Evolutionary conservation across 2,797 vertebrate genomes (phyloP), one percentile per base, ranked within the genome.

Genomic region (Tamandua tetradactyla): DNA sequence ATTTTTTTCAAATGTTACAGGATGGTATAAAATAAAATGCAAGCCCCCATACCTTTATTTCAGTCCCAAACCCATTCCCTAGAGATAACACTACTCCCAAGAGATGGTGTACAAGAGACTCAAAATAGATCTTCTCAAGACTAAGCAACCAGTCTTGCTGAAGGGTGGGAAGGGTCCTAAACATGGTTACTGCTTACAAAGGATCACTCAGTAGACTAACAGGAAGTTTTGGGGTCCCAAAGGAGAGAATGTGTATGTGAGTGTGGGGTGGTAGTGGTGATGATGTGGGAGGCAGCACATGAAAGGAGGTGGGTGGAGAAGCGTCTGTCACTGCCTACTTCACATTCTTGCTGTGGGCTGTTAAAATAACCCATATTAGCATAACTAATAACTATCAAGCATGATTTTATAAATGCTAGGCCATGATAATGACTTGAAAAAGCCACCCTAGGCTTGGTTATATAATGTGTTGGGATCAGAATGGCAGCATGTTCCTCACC

Each of bases 331-430:
- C 1, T 86, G 84, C 81, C 94, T 94, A 86, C 68, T 95, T 95
- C 75, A 79, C 18, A 89, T 71, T 87, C 92, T 40, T 93, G 52
- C 75, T 84, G 85, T 93, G 89, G 64, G 76, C 55, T 89, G 59
- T 93, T 74, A 96, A 95, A 97, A 95, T 93, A 96, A 95, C 69
- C 62, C 91, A 57, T 30, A 94, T 96, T 95, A 96, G 88, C 95
- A 96, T 88, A 96, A 64, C 64, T 92, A 96, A 75, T 96, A 88
- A 92, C 85, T 89, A 87, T 27, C 66, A 83, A 90, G 66, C 42
- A 81, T 0, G 91, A 78, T 91, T 97, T 94, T 87, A 90, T 27
- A 96, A 95, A 80, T 93, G 93, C 87, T 91, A 95, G 93, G 83
- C 95, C 93, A 95, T 69, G 64, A 94, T 35, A 89, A 94, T 91